These are phyloP conservation scores for Himalopsyche japonica DNA, from an alignment of 2,888 invertebrate species.

Conservation along the genomic window DNA sequence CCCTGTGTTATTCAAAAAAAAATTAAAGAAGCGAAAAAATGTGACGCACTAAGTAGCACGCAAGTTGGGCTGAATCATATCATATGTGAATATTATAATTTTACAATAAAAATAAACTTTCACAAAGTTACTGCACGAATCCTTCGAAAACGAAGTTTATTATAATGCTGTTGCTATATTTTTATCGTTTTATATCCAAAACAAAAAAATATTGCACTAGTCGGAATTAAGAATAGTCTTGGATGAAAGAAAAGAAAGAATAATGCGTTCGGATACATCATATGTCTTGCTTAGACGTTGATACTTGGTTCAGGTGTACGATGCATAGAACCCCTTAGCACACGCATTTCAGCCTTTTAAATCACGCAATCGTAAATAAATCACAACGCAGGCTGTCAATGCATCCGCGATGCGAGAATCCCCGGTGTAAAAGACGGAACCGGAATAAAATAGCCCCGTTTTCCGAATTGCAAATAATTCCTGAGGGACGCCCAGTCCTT, in stretches of 20 bases:
- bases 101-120: too few relatives aligned
- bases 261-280: conserved; percentile 11
- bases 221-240: too few relatives aligned
- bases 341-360: not conserved
- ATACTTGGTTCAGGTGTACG: not conserved
- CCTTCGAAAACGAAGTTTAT: too few relatives aligned
- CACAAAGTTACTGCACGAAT: too few relatives aligned
- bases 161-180: too few relatives aligned
- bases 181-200: not conserved
- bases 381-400: conserved; percentile 31
- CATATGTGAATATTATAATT: too few relatives aligned
- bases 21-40: too few relatives aligned
- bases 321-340: not conserved
- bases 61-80: too few relatives aligned
- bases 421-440: conserved; percentile 5
- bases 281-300: conserved; percentile 17
- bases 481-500: not conserved
- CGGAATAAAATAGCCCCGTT: conserved; percentile 5
- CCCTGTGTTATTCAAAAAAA: too few relatives aligned
- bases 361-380: conserved; percentile 25
- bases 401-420: conserved; percentile 3
- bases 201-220: not conserved
- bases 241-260: conserved; percentile 4
- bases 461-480: not conserved
- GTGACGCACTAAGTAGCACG: too few relatives aligned